These are phyloP conservation scores for Coenonympha glycerion DNA, from an alignment of 2,888 invertebrate species.

Conservation along the genomic window DNA sequence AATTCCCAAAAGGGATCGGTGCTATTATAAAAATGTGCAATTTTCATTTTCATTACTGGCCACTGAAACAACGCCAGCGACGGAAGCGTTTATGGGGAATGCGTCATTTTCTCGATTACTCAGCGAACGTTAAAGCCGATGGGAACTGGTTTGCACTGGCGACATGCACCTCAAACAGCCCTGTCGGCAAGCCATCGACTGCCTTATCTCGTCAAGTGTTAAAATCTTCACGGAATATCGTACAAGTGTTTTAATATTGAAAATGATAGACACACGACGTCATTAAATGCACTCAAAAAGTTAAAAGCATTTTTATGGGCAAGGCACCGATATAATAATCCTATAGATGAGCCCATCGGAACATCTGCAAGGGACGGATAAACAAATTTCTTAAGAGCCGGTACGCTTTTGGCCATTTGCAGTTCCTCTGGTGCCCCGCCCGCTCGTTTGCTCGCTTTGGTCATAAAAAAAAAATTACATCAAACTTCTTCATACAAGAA, in stretches of 20 bases:
- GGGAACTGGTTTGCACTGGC: constrained; percentile 15
- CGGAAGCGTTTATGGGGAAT: constrained; percentile 25
- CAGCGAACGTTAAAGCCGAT: constrained; percentile 17
- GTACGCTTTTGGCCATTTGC: too few species aligned
- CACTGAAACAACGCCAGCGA: constrained; percentile 14
- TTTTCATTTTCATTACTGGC: constrained; percentile 17
- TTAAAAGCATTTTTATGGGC: too few species aligned
- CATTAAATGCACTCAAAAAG: too few species aligned
- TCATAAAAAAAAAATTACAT: too few species aligned
- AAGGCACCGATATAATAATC: too few species aligned
- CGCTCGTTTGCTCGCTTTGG: too few species aligned
- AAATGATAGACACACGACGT: not conserved
- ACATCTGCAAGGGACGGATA: too few species aligned
- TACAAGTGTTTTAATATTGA: not conserved
- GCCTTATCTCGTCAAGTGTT: constrained; percentile 11
- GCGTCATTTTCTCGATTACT: constrained; percentile 28
- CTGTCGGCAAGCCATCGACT: constrained; percentile 12
- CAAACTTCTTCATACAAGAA: too few species aligned
- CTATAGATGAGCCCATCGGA: too few species aligned
- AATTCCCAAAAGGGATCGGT: constrained; percentile 12
- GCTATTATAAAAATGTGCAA: constrained; percentile 7
- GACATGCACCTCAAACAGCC: constrained; percentile 12
- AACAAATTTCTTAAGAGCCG: too few species aligned
- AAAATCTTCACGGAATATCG: constrained; percentile 8
- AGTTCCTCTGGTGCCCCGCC: too few species aligned